Evolutionary conservation across 2,888 invertebrate species (phyloP).

Genomic region (Macrophya alboannulata): DNA sequence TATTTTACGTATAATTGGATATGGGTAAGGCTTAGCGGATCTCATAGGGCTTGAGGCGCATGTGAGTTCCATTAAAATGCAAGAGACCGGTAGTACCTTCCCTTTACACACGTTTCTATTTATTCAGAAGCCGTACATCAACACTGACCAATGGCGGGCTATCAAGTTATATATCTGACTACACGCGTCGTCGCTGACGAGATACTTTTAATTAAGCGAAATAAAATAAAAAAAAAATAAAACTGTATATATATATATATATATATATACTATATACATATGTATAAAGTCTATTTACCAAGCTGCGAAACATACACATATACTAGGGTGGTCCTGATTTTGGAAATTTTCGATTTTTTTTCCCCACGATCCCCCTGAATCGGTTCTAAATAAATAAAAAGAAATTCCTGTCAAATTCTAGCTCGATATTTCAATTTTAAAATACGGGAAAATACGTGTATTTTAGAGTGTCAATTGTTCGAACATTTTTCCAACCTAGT

Average conservation of each 20-base stretch:
- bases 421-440: no score
- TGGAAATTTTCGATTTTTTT: no score
- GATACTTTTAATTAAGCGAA: slow-evolving; percentile 1
- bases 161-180: slow-evolving; percentile 41
- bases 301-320: no score
- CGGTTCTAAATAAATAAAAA: no score
- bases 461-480: no score
- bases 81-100: slow-evolving; percentile 39
- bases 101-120: slow-evolving; percentile 65
- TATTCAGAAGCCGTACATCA: slow-evolving; percentile 69
- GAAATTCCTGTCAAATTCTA: no score
- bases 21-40: slow-evolving; percentile 68
- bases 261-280: not conserved
- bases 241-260: not conserved
- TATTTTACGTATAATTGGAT: slow-evolving; percentile 67
- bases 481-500: no score
- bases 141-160: slow-evolving; percentile 28
- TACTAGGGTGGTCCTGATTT: no score
- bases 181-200: slow-evolving; percentile 37
- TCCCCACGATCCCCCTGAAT: no score
- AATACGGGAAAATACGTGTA: no score
- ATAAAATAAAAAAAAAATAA: no score
- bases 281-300: no score
- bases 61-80: slow-evolving; percentile 65
- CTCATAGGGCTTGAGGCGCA: slow-evolving; percentile 67